Percentiles rank a stretch among this genome's conserved stretches.
Evolutionary conservation across 2,888 invertebrate genomes (phyloP).

Genomic region (Rotaria sp.): DNA sequence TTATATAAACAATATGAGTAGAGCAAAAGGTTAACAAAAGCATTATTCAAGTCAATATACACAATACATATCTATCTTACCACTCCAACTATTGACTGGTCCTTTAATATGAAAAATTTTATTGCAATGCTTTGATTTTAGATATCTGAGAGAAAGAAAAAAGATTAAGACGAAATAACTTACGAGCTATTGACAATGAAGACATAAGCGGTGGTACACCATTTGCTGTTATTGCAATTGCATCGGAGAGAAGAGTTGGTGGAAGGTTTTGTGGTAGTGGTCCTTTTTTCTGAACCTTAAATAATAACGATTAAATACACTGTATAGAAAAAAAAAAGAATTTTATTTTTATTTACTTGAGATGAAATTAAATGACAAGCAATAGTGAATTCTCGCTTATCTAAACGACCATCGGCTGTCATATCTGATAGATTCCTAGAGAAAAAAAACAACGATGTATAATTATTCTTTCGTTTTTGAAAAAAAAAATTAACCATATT

Average conservation of each 20-base stretch:
- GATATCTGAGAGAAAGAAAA: background rate
- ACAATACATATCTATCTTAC: background rate
- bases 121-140: background rate
- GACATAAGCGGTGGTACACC: too few relatives aligned
- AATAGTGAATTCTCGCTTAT: conserved; percentile 55
- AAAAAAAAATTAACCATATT: conserved; percentile 51
- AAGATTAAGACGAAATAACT: background rate
- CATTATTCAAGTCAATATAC: background rate
- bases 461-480: too few relatives aligned
- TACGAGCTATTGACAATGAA: background rate
- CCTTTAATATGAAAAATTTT: background rate
- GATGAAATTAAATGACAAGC: conserved; percentile 51
- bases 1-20: background rate
- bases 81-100: background rate
- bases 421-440: conserved; percentile 53
- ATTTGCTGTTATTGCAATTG: background rate
- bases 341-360: conserved; percentile 44
- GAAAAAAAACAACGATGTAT: background rate
- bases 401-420: conserved; percentile 55
- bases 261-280: conserved; percentile 30
- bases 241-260: conserved; percentile 19
- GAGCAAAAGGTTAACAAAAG: background rate
- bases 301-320: background rate
- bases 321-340: conserved; percentile 63
- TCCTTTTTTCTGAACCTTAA: conserved; percentile 20